Evolutionary conservation across 2,113 vertebrate species (phyloP).

Genomic region (Gopherus flavomarginatus): DNA sequence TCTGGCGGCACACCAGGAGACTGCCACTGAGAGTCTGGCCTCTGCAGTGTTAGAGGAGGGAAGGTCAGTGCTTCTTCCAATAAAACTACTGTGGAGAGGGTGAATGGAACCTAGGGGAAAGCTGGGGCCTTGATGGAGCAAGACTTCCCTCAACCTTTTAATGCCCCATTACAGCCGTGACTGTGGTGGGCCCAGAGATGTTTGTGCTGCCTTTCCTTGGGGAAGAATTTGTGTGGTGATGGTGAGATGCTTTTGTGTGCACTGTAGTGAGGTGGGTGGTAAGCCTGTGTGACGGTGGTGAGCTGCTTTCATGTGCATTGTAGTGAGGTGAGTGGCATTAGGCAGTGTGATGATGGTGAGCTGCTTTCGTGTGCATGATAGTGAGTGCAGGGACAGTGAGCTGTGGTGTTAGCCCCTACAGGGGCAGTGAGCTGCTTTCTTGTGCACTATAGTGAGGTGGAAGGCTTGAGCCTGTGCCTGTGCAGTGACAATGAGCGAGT

Average conservation of each 20-base stretch:
- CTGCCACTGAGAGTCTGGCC: neutral
- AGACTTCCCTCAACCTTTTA: neutral
- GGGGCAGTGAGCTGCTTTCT: neutral
- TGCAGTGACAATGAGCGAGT: neutral
- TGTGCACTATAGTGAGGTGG: fast-evolving
- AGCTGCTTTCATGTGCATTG: neutral
- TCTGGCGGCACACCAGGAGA: constrained; percentile 12
- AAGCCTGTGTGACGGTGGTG: fast-evolving
- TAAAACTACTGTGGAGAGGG: neutral
- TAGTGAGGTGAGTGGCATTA: fast-evolving
- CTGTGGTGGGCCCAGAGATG: fast-evolving
- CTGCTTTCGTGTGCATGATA: neutral
- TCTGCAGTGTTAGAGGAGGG: neutral
- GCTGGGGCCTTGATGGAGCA: neutral
- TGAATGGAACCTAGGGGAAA: fast-evolving
- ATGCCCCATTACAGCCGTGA: neutral
- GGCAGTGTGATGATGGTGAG: fast-evolving
- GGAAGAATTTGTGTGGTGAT: neutral
- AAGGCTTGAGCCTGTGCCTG: fast-evolving
- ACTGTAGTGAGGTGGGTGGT: fast-evolving
- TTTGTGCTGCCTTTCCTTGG: neutral
- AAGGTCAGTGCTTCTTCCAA: neutral
- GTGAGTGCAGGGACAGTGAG: neutral
- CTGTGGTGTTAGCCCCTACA: neutral
- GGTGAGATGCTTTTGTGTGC: neutral